phyloP scores from a whole-genome alignment of 2,888 invertebrate genomes.

The Galerucella calmariensis region DNA sequence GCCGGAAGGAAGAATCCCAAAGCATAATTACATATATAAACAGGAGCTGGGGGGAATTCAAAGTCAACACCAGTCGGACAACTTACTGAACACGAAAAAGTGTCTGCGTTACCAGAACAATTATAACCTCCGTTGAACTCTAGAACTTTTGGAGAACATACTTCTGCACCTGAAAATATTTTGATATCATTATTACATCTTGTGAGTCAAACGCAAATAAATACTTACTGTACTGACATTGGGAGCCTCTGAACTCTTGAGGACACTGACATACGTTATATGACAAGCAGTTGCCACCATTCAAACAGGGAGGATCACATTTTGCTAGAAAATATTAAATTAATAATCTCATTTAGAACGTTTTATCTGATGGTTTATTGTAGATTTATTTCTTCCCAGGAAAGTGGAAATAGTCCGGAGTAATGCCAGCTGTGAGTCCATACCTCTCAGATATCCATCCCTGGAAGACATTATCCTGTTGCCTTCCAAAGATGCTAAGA shows the following conservation, averaged over 20 bases:
- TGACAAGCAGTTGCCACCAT: conserved; percentile 84
- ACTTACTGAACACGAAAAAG: conserved; percentile 72
- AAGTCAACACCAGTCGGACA: conserved; percentile 77
- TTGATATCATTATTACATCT: neutral
- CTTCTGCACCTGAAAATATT: conserved; percentile 67
- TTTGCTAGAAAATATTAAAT: conserved; percentile 65
- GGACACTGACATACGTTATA: conserved; percentile 84
- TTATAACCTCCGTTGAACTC: conserved; percentile 82
- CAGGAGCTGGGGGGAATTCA: conserved; percentile 69
- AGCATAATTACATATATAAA: conserved; percentile 76
- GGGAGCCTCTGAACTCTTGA: conserved; percentile 74
- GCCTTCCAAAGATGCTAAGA: too few species aligned
- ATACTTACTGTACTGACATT: conserved; percentile 75
- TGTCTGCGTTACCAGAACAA: conserved; percentile 73
- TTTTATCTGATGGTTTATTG: too few species aligned
- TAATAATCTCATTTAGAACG: neutral
- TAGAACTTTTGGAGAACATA: conserved; percentile 72
- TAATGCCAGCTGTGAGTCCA: too few species aligned
- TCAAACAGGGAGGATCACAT: conserved; percentile 79
- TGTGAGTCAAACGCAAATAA: conserved; percentile 2
- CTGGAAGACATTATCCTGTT: too few species aligned
- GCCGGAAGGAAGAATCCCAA: conserved; percentile 75
- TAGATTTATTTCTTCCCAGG: too few species aligned
- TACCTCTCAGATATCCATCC: too few species aligned
- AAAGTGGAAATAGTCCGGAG: too few species aligned